Evolutionary conservation across 2,888 invertebrate genomes (phyloP).

Genomic region (Agrochola macilenta): DNA sequence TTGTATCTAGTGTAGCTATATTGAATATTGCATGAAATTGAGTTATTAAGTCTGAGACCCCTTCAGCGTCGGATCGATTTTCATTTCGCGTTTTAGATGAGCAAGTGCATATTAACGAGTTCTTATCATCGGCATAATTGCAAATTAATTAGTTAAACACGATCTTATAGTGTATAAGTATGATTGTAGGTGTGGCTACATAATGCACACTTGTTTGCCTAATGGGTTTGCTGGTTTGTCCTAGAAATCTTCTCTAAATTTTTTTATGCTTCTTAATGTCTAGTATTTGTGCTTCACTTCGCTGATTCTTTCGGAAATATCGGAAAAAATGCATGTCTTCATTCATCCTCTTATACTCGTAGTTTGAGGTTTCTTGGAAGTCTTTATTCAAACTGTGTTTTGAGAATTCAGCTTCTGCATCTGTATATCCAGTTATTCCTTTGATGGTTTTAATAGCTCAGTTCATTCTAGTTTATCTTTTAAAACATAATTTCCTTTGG

Average conservation of each 20-base stretch:
- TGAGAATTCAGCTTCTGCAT: not conserved
- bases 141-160: constrained; percentile 39
- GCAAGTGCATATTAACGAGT: constrained; percentile 49
- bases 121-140: constrained; percentile 28
- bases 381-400: not conserved
- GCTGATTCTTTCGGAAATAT: not conserved
- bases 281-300: not conserved
- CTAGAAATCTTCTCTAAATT: not conserved
- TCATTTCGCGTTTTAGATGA: constrained; percentile 53
- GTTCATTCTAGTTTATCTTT: not conserved
- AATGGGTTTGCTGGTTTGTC: not conserved
- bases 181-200: not conserved
- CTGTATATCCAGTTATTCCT: not conserved
- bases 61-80: constrained; percentile 38
- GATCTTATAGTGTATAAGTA: constrained; percentile 4
- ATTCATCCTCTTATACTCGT: not conserved
- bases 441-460: constrained; percentile 5
- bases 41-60: constrained; percentile 28
- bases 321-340: not conserved
- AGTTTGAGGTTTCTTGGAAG: not conserved
- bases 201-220: not conserved
- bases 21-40: constrained; percentile 41
- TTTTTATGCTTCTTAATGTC: not conserved
- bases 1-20: not conserved
- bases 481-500: not conserved